phyloP scores from a whole-genome alignment of 2,888 invertebrate genomes.

The Blastobasis adustella region DNA sequence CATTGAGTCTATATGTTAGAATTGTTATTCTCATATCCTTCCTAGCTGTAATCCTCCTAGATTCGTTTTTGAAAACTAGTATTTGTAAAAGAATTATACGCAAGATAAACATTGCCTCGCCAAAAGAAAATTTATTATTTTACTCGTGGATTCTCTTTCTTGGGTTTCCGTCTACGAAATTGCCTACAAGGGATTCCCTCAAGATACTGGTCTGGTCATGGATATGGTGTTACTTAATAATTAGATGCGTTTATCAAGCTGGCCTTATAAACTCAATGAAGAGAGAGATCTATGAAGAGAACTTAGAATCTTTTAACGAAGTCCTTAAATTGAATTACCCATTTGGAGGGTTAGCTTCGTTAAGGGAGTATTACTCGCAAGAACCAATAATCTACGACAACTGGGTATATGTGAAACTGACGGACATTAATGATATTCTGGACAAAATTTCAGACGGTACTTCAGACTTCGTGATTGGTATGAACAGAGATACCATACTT shows the following conservation, averaged over 20 bases:
- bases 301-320: constrained; percentile 26
- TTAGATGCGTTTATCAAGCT: constrained; percentile 45
- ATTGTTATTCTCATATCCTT: constrained; percentile 31
- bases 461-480: constrained; percentile 37
- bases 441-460: constrained; percentile 30
- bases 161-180: constrained; percentile 32
- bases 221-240: constrained; percentile 42
- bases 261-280: constrained; percentile 38
- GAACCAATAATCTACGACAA: constrained; percentile 31
- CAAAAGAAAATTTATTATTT: constrained; percentile 37
- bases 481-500: constrained; percentile 32
- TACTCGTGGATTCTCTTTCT: constrained; percentile 43
- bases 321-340: constrained; percentile 23
- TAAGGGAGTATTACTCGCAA: constrained; percentile 36
- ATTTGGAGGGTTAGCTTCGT: constrained; percentile 33
- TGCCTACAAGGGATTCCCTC: constrained; percentile 28
- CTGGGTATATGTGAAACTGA: constrained; percentile 26
- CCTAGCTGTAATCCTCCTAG: constrained; percentile 28
- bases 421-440: constrained; percentile 18
- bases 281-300: constrained; percentile 23
- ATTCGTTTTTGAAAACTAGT: constrained; percentile 24
- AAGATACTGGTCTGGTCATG: constrained; percentile 31
- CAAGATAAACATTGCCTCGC: constrained; percentile 22
- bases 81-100: constrained; percentile 23
- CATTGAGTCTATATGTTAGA: constrained; percentile 30